Conservation (phyloP, 1,140 invertebrate species). For the Cyclargus thomasi region DNA sequence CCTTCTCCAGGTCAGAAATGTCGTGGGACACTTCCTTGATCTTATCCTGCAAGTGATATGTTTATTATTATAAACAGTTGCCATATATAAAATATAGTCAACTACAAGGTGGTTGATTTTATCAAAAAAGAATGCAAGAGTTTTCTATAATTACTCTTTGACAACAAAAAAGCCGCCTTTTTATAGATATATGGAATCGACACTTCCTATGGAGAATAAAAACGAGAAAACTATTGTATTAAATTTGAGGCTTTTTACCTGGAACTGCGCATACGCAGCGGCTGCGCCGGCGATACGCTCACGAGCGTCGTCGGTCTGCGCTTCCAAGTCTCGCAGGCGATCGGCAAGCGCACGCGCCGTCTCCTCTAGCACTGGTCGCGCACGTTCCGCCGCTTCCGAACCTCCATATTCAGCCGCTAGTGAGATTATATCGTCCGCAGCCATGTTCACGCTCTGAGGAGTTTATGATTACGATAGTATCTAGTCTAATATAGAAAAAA, state of each 20-base stretch:
- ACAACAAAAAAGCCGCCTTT: no score
- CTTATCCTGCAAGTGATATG: constrained; percentile 76
- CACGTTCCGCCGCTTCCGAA: constrained; percentile 80
- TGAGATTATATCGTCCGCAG: constrained; percentile 84
- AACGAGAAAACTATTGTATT: neutral
- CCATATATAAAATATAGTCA: no score
- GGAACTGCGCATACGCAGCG: constrained; percentile 89
- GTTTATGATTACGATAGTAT: no score
- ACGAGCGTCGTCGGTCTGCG: constrained; percentile 86
- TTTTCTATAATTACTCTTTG: no score
- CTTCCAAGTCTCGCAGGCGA: constrained; percentile 85
- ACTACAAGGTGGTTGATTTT: no score
- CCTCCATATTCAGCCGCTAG: constrained; percentile 77
- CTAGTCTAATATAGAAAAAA: no score
- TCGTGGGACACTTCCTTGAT: constrained; percentile 86
- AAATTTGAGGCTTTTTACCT: constrained; percentile 45
- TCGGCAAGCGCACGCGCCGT: constrained; percentile 87
- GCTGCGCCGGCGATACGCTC: constrained; percentile 90
- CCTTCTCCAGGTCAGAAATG: constrained; percentile 86
- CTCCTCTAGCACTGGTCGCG: constrained; percentile 81
- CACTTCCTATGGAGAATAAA: no score
- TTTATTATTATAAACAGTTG: constrained; percentile 1
- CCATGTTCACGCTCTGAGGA: constrained; percentile 55
- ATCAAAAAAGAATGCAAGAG: no score
- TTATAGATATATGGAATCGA: no score